Evolutionary conservation across 2,113 vertebrate species (phyloP).

Genomic region (Pygoscelis adeliae): DNA sequence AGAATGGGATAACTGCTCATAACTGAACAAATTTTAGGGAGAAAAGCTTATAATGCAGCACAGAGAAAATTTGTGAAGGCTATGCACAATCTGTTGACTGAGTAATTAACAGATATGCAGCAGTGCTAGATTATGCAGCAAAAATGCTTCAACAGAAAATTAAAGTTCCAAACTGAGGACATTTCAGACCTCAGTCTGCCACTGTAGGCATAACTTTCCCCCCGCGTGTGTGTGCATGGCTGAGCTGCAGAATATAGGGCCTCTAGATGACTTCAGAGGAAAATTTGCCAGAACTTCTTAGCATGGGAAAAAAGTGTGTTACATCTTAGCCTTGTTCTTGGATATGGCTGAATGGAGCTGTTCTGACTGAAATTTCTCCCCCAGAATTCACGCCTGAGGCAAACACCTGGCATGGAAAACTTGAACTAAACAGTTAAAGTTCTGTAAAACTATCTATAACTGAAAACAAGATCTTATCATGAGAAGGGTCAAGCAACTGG

Average conservation of each 20-base stretch:
- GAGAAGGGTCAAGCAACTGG: background rate
- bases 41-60: background rate
- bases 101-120: background rate
- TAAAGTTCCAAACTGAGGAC: background rate
- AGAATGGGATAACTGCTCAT: background rate
- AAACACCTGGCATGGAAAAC: conserved; percentile 3
- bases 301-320: background rate
- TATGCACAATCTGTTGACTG: background rate
- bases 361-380: background rate
- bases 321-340: background rate
- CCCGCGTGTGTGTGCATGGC: background rate
- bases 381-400: background rate
- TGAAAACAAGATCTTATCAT: background rate
- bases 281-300: background rate
- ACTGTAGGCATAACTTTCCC: background rate
- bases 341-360: background rate
- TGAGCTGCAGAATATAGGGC: background rate
- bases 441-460: background rate
- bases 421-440: background rate
- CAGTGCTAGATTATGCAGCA: background rate
- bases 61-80: background rate
- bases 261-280: background rate
- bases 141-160: background rate
- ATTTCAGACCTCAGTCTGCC: background rate
- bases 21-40: background rate